Evolutionary conservation across 2,888 invertebrate genomes (phyloP).

Genomic region (Esperia sulphurella): DNA sequence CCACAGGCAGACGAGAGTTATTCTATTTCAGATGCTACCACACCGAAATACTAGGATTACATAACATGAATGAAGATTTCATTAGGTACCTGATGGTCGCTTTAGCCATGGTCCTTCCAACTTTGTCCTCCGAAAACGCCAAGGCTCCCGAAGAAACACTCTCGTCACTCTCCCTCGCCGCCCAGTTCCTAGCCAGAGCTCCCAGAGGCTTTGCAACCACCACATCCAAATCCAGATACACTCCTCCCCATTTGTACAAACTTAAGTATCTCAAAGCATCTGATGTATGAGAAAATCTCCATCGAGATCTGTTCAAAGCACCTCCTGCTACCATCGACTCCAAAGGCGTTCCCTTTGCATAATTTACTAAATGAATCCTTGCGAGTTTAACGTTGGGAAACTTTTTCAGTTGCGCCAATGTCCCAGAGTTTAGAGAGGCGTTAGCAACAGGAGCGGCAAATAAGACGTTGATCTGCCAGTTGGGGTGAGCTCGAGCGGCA

Average conservation of each 20-base stretch:
- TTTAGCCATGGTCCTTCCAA: slow-evolving; percentile 31
- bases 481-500: slow-evolving; percentile 80
- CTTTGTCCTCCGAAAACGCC: slow-evolving; percentile 65
- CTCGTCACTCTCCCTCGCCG: slow-evolving; percentile 78
- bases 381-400: slow-evolving; percentile 74
- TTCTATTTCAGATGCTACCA: too few relatives aligned
- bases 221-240: slow-evolving; percentile 87
- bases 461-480: slow-evolving; percentile 75
- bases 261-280: slow-evolving; percentile 83
- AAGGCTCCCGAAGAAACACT: slow-evolving; percentile 84
- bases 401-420: slow-evolving; percentile 36
- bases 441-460: slow-evolving; percentile 60
- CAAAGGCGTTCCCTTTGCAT: slow-evolving; percentile 77
- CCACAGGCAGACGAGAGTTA: too few relatives aligned
- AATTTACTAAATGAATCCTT: slow-evolving; percentile 68
- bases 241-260: slow-evolving; percentile 87
- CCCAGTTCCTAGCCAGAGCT: slow-evolving; percentile 77
- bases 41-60: too few relatives aligned
- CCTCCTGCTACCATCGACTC: slow-evolving; percentile 72
- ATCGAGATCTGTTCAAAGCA: slow-evolving; percentile 69
- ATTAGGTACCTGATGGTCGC: slow-evolving; percentile 25
- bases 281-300: slow-evolving; percentile 81
- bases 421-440: slow-evolving; percentile 29
- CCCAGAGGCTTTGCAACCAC: slow-evolving; percentile 81
- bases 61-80: not conserved